A percentile compares a stretch with the other conserved stretches of the same genome.
Evolutionary conservation across 2,113 vertebrate species (phyloP).

Genomic region (Daboia siamensis): DNA sequence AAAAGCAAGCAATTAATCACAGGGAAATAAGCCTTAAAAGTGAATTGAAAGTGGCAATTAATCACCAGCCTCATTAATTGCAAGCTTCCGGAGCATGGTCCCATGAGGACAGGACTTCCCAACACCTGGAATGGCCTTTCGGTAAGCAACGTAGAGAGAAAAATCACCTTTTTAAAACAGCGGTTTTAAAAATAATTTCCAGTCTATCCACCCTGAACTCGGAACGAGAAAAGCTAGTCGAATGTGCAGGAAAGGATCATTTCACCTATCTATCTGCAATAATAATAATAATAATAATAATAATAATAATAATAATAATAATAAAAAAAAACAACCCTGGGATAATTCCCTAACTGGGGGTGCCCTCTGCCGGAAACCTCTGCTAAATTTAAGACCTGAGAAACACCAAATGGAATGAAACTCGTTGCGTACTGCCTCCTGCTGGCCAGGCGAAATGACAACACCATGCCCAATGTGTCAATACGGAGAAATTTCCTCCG

Average conservation of each 20-base stretch:
- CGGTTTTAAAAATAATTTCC: background rate
- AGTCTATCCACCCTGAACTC: background rate
- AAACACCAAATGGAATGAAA: background rate
- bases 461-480: background rate
- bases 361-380: background rate
- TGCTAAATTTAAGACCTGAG: background rate
- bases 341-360: background rate
- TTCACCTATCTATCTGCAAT: background rate
- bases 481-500: background rate
- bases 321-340: too few relatives aligned
- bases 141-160: background rate
- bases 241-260: background rate
- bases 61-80: background rate
- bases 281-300: too few relatives aligned
- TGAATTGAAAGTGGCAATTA: background rate
- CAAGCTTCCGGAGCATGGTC: background rate
- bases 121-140: background rate
- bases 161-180: background rate
- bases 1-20: background rate
- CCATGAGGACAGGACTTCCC: background rate
- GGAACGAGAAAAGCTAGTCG: background rate
- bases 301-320: too few relatives aligned
- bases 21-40: background rate
- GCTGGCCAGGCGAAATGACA: background rate
- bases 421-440: background rate